phyloP scores from a whole-genome alignment of 2,888 invertebrate genomes.

The Eilema caniola region DNA sequence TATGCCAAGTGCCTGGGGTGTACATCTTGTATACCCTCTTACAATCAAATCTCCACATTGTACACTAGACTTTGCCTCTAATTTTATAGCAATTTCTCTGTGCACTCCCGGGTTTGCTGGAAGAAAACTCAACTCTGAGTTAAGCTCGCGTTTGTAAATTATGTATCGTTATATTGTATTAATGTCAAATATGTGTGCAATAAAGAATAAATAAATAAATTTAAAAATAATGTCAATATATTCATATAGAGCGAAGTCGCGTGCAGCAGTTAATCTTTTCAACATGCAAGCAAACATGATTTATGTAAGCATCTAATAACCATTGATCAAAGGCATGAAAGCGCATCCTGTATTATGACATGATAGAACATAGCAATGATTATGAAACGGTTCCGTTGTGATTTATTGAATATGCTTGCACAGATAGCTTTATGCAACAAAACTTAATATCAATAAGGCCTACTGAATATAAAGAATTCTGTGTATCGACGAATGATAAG shows the following conservation, averaged over 20 bases:
- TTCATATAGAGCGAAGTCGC: neutral
- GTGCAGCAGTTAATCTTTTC: neutral
- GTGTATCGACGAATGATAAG: neutral
- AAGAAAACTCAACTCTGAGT: too few relatives aligned
- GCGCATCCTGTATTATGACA: conserved; percentile 22
- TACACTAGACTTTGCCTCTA: too few relatives aligned
- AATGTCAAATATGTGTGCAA: too few relatives aligned
- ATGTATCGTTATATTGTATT: too few relatives aligned
- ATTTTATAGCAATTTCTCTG: too few relatives aligned
- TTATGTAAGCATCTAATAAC: conserved; percentile 14
- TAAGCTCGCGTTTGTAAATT: too few relatives aligned
- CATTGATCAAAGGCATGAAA: conserved; percentile 20
- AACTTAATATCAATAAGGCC: neutral
- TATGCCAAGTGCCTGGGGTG: too few relatives aligned
- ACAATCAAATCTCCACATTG: too few relatives aligned
- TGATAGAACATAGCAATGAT: conserved; percentile 19
- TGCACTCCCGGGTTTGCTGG: too few relatives aligned
- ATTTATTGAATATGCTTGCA: conserved; percentile 18
- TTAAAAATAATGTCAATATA: neutral
- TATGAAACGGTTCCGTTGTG: conserved; percentile 8
- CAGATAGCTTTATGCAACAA: neutral
- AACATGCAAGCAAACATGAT: conserved; percentile 6
- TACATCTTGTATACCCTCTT: too few relatives aligned
- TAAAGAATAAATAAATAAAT: too few relatives aligned
- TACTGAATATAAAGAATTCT: neutral